Evolutionary conservation across 2,113 vertebrate species (phyloP), one percentile per base, ranked within the genome.

Genomic region (Pongo abelii): DNA sequence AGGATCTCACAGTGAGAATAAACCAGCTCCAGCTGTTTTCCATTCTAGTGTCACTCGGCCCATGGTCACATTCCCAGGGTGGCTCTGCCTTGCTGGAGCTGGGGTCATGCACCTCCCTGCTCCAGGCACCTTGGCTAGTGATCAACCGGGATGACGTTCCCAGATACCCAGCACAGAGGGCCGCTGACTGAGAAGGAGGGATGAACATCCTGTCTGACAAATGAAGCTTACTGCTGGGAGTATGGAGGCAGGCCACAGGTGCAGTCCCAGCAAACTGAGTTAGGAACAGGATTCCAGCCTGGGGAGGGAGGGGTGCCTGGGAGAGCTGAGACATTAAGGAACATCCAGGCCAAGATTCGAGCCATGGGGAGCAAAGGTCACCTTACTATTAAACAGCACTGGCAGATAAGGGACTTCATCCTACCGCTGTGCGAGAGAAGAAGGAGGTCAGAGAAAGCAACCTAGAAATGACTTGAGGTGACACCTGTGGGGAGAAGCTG

Each of bases 41-140:
- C 50, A 10, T 46, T 2, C 32, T 9, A 3, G 4, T 13, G 10
- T 64, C 48, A 0, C 30, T 72, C 1, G 0, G 27, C 25, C 20
- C 23, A 10, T 0, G 77, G 23, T 52, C 93, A 32, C 6, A 0
- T 0, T 7, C 40, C 20, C 9, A 3, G 0, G 32, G 38, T 0
- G 0, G 3, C 38, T 40, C 46, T 3, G 18, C 64, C 35, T 64
- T 40, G 8, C 52, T 46, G 46, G 52, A 55, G 46, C 25, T 32
- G 1, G 23, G 25, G 16, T 77, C 78, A 0, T 7, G 46, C 30
- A 14, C 30, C 18, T 48, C 64, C 77, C 23, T 0, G 5, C 16
- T 46, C 48, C 40, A 46, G 59, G 20, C 23, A 0, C 30, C 35
- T 11, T 13, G 69, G 17, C 35, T 8, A 78, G n/a, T 10, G 8